Evolutionary conservation across 2,113 vertebrate genomes (phyloP), one percentile per base, ranked within the genome.

Genomic region (Irena cyanogastra): DNA sequence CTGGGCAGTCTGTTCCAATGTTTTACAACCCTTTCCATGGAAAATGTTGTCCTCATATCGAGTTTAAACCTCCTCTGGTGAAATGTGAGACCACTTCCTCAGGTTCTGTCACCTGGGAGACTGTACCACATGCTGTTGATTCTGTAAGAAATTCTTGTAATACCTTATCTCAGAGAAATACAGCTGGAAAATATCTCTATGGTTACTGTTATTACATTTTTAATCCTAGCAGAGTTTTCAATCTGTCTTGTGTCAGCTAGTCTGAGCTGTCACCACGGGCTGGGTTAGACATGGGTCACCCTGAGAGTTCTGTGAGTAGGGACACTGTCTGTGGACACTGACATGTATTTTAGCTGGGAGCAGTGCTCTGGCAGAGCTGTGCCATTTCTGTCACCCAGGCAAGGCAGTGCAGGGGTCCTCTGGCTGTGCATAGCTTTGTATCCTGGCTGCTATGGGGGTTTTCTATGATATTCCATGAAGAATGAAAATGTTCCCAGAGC

Each of bases 391-490:
- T 35, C 61, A 59, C 22, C 13, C 45, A 70, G 39, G 13, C 20
- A 41, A 50, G 56, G 47, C 13, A 8, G 7, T 4, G 30, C 37
- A 56, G 20, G 12, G 2, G 9, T 81, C 45, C 20, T 54, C 60
- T 69, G 44, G 8, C 13, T 57, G 21, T 28, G 33, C 41, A 19
- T 8, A 33, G 20, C 17, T 16, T 20, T 11, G 12, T 19, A 6
- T 12, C 52, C 83, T 50, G 14, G 11, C 28, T 15, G 7, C 19
- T 79, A 0, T 1, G 0, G 15, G 16, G 21, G 18, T 47, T 71
- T 57, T 66, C 49, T 28, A 18, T 2, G 1, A 18, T 23, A 10
- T 76, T 88, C 14, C 49, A 35, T 13, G 44, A 47, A 71, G 39
- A 90, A 65, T 57, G 7, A 45, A 41, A 68, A 9, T 17, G 9